Evolutionary conservation across 37 sponge, comb jelly and placozoan genomes (phyloP).

Genomic region (Halisarca cf. caerulea): DNA sequence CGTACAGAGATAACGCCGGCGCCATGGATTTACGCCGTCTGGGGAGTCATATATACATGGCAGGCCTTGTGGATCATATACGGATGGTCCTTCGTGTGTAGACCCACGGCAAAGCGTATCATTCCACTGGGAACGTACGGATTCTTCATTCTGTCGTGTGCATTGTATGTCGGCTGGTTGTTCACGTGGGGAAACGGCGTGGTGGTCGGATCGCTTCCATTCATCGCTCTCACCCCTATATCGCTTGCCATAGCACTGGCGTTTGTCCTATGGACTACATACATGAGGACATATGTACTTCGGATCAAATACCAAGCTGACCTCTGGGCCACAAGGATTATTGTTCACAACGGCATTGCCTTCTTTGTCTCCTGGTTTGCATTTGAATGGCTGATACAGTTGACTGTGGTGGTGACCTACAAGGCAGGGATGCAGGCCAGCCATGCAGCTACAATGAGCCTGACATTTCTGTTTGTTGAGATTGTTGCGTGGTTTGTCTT

Average conservation of each 20-base stretch:
- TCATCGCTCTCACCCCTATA: background rate
- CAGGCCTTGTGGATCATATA: slow-evolving; percentile 14
- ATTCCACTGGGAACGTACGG: slow-evolving; percentile 10
- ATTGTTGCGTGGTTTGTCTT: slow-evolving; percentile 28
- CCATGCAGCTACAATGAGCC: slow-evolving; percentile 27
- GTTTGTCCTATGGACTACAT: background rate
- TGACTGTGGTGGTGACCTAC: background rate
- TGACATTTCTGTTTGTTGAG: slow-evolving; percentile 26
- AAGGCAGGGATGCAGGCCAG: background rate
- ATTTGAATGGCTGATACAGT: background rate
- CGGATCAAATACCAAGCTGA: background rate
- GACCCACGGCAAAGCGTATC: background rate
- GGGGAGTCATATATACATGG: slow-evolving; percentile 26
- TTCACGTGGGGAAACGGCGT: slow-evolving; percentile 14
- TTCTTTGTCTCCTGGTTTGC: slow-evolving; percentile 22
- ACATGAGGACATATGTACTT: background rate
- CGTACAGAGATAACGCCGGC: background rate
- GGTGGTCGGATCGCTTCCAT: background rate
- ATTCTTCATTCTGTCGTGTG: background rate
- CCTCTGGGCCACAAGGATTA: slow-evolving; percentile 17
- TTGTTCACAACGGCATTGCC: slow-evolving; percentile 23
- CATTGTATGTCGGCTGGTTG: background rate
- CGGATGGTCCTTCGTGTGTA: slow-evolving; percentile 10
- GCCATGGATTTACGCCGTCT: background rate
- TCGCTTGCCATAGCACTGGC: background rate